These are phyloP conservation scores for Lepetodrilus schrolli DNA, from an alignment of 2,888 invertebrate genomes.

Conservation along the genomic window DNA sequence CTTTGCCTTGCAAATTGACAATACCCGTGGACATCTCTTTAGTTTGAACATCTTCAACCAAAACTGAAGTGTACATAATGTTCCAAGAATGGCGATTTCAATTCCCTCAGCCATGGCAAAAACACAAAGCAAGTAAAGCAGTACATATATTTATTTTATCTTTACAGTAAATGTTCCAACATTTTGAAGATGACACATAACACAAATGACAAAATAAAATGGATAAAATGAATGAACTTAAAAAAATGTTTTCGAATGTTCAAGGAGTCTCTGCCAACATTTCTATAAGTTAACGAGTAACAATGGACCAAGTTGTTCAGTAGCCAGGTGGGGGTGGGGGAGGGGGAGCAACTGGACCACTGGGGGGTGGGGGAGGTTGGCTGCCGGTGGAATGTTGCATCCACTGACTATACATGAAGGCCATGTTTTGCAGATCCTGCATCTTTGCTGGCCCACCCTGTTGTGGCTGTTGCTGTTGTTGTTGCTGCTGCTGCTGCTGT, in stretches of 20 bases:
- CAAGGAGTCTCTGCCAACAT: constrained; percentile 15
- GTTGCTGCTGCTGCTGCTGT: neutral
- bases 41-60: no score
- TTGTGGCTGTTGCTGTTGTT: constrained; percentile 33
- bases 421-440: constrained; percentile 46
- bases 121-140: no score
- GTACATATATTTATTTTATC: no score
- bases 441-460: neutral
- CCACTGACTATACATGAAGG: constrained; percentile 55
- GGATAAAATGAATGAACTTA: constrained; percentile 18
- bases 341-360: constrained; percentile 34
- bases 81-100: no score
- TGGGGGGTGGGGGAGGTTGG: constrained; percentile 42
- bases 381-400: constrained; percentile 40
- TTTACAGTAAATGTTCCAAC: no score
- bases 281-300: constrained; percentile 11
- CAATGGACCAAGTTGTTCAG: constrained; percentile 8
- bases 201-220: neutral
- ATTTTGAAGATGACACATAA: neutral
- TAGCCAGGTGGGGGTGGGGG: constrained; percentile 38
- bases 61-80: no score
- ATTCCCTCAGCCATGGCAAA: no score
- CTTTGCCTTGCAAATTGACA: no score
- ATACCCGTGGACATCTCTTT: no score
- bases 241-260: constrained; percentile 17